Evolutionary conservation across 2,797 vertebrate genomes (phyloP).

Genomic region (Halcyon badia): DNA sequence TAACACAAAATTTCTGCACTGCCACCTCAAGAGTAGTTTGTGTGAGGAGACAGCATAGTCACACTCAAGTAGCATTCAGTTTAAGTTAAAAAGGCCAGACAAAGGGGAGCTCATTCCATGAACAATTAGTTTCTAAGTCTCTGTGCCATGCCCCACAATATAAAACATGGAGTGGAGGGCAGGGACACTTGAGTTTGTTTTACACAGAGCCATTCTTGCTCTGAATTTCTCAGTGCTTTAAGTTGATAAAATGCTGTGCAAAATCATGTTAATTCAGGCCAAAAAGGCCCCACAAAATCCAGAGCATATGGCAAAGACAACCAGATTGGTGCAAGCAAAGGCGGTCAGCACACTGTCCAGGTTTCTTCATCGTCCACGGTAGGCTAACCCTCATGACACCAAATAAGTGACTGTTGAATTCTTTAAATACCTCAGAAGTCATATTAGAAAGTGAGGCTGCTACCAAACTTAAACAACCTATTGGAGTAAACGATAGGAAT

Average conservation of each 20-base stretch:
- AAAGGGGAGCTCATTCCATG: neutral
- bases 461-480: neutral
- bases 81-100: neutral
- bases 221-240: neutral
- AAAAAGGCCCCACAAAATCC: neutral
- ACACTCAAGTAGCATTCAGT: neutral
- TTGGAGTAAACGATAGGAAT: neutral
- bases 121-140: neutral
- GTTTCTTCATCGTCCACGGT: neutral
- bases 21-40: neutral
- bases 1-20: neutral
- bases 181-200: neutral
- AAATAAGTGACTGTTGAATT: neutral
- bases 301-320: neutral
- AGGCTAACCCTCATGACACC: neutral
- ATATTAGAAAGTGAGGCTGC: neutral
- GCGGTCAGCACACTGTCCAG: neutral
- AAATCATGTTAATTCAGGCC: neutral
- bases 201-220: neutral
- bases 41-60: neutral
- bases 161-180: neutral
- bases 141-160: rapidly evolving
- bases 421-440: neutral
- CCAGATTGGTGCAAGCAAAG: neutral
- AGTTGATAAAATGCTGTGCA: neutral